Evolutionary conservation across 2,888 invertebrate species (phyloP).

Genomic region (Leptinotarsa peninsularis): DNA sequence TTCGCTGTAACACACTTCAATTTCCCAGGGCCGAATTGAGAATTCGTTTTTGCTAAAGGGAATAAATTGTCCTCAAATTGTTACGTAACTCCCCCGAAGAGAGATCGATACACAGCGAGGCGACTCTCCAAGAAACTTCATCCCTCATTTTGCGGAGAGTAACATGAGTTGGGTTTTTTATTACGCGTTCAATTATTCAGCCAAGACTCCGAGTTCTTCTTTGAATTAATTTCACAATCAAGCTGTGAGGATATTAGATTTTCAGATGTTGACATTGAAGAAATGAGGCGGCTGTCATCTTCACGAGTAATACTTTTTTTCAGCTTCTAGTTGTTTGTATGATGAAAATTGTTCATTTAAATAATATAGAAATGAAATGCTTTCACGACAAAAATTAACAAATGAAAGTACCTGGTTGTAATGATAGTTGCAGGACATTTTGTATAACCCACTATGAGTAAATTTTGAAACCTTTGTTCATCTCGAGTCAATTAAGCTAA

Average conservation of each 20-base stretch:
- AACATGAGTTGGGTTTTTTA: conserved; percentile 8
- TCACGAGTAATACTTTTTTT: too few species aligned
- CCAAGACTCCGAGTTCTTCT: not conserved
- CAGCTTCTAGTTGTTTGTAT: too few species aligned
- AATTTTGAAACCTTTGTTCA: too few species aligned
- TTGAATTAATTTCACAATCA: conserved; percentile 1
- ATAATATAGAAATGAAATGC: too few species aligned
- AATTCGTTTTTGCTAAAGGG: conserved; percentile 4
- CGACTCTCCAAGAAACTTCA: conserved; percentile 7
- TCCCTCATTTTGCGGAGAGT: conserved; percentile 1
- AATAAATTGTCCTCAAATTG: conserved; percentile 14
- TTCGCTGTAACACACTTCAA: not conserved
- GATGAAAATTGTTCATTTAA: too few species aligned
- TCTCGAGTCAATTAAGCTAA: too few species aligned
- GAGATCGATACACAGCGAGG: conserved; percentile 14
- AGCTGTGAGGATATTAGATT: not conserved
- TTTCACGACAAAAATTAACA: too few species aligned
- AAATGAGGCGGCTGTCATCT: not conserved
- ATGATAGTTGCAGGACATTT: too few species aligned
- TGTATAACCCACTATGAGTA: too few species aligned
- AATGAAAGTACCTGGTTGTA: too few species aligned
- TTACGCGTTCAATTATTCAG: conserved; percentile 1
- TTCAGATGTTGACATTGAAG: not conserved
- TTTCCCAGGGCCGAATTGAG: not conserved
- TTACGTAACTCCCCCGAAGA: conserved; percentile 10